Percentiles rank a stretch among this genome's conserved stretches.
Conservation (phyloP, 2,888 invertebrate species). For the Deilephila elpenor region DNA sequence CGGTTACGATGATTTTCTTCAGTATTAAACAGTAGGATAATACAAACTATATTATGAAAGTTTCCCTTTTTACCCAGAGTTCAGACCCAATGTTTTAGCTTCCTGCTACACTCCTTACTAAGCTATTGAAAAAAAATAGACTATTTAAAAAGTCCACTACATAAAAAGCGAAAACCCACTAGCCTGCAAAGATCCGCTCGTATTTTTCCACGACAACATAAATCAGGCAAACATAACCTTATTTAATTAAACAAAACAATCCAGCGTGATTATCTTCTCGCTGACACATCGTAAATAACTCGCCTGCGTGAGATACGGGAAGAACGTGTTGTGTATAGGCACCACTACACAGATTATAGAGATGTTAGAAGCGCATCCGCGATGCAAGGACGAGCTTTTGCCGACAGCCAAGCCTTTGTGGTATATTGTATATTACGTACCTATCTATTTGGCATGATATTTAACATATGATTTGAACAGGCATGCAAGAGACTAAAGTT, state of each 20-base stretch:
- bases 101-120: too few relatives aligned
- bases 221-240: not conserved
- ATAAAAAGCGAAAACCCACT: too few relatives aligned
- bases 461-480: not conserved
- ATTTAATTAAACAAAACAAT: slow-evolving; percentile 6
- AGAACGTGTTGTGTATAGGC: not conserved
- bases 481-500: not conserved
- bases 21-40: too few relatives aligned
- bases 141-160: too few relatives aligned
- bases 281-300: slow-evolving; percentile 6
- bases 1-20: too few relatives aligned
- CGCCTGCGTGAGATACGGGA: slow-evolving; percentile 11
- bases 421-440: not conserved
- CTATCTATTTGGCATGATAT: not conserved
- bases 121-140: too few relatives aligned
- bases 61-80: too few relatives aligned
- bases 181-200: not conserved
- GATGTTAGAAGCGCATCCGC: slow-evolving; percentile 31
- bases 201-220: not conserved
- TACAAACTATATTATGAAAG: too few relatives aligned
- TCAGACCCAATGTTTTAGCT: too few relatives aligned
- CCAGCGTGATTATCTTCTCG: not conserved
- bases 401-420: not conserved
- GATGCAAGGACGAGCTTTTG: slow-evolving; percentile 27
- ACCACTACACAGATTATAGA: not conserved